phyloP scores from a whole-genome alignment of 2,797 vertebrate genomes.

The Tragopan temminckii region DNA sequence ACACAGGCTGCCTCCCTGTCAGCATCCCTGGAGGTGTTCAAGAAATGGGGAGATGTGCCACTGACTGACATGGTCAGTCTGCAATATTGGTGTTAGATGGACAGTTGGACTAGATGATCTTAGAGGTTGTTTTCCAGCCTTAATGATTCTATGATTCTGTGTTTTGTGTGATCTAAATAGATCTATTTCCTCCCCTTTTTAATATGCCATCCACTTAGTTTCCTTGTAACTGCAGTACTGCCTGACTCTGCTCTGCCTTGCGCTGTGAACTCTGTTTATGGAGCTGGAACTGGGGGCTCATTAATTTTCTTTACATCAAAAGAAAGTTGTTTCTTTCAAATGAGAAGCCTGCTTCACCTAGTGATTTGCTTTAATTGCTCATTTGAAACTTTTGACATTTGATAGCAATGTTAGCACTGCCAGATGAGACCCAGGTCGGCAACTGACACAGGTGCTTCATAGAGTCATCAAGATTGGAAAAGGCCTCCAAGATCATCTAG shows the following conservation, averaged over 20 bases:
- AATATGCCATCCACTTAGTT: neutral
- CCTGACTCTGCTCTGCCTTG: conserved; percentile 56
- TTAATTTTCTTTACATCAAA: conserved; percentile 77
- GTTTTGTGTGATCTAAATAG: neutral
- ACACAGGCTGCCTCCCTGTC: too few species aligned
- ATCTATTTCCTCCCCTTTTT: neutral
- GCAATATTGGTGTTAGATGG: too few species aligned
- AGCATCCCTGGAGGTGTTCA: too few species aligned
- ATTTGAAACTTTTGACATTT: conserved; percentile 70
- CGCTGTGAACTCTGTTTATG: conserved; percentile 54
- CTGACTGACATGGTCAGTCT: too few species aligned
- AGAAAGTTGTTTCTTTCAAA: conserved; percentile 64
- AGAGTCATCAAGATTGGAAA: too few species aligned
- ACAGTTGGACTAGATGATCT: too few species aligned
- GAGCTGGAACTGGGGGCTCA: conserved; percentile 59
- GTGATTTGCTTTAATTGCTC: conserved; percentile 70
- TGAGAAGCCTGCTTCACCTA: conserved; percentile 66
- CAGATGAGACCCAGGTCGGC: conserved; percentile 27
- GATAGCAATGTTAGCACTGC: conserved; percentile 66
- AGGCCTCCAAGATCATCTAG: too few species aligned
- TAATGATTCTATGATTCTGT: too few species aligned
- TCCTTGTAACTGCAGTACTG: neutral
- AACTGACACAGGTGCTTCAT: conserved; percentile 50
- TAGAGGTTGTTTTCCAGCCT: too few species aligned
- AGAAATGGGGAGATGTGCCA: too few species aligned